These are phyloP conservation scores for Drosophila paucipuncta DNA, from an alignment of 2,888 invertebrate genomes.

Conservation along the genomic window DNA sequence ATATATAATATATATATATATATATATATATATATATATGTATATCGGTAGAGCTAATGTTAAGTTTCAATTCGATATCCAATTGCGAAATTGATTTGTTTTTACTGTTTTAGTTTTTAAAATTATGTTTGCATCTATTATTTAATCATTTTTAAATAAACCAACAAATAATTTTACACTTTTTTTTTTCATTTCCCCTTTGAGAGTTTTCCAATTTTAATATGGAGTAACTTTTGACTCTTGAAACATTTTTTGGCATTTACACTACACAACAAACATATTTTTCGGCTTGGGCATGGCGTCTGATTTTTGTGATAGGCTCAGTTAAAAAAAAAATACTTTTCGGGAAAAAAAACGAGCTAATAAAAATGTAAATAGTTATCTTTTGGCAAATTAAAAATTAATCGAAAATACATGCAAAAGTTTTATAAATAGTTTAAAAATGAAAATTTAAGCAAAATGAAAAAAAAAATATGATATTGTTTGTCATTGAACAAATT, in stretches of 20 bases:
- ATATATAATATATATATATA: neutral
- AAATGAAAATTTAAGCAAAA: neutral
- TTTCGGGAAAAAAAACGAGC: slow-evolving; percentile 50
- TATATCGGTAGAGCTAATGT: slow-evolving; percentile 41
- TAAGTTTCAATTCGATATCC: slow-evolving; percentile 60
- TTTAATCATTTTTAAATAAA: slow-evolving; percentile 75
- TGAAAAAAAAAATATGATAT: slow-evolving; percentile 47
- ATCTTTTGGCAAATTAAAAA: slow-evolving; percentile 56
- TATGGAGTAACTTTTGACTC: slow-evolving; percentile 43
- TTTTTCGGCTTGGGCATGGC: slow-evolving; percentile 70
- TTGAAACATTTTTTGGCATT: slow-evolving; percentile 52
- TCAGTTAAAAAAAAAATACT: slow-evolving; percentile 35
- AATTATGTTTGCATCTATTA: slow-evolving; percentile 75
- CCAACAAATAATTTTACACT: slow-evolving; percentile 52
- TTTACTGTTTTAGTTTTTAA: slow-evolving; percentile 69
- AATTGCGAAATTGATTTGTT: slow-evolving; percentile 64
- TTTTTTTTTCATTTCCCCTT: slow-evolving; percentile 19
- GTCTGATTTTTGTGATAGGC: slow-evolving; percentile 78
- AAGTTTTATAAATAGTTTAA: slow-evolving; percentile 81
- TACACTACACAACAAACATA: slow-evolving; percentile 32
- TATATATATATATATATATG: slow-evolving; percentile 11
- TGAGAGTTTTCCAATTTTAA: slow-evolving; percentile 10
- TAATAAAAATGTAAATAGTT: slow-evolving; percentile 56
- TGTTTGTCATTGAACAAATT: slow-evolving; percentile 80
- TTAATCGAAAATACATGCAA: slow-evolving; percentile 65